Percentiles rank a stretch among this genome's conserved stretches.
Evolutionary conservation across 2,888 invertebrate species (phyloP).

Genomic region (Brassicogethes aeneus): DNA sequence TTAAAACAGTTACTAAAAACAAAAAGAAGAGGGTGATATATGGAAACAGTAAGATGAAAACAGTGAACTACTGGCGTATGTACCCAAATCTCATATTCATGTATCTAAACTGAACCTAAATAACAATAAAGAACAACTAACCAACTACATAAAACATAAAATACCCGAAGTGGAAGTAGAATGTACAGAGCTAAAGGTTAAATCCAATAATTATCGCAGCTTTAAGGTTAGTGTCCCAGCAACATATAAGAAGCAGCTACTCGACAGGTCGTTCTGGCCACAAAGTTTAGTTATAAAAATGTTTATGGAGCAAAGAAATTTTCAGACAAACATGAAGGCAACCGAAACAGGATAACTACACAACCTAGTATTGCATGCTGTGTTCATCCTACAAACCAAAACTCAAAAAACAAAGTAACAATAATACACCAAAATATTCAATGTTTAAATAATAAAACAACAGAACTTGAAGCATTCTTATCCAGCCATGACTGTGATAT

Average conservation of each 20-base stretch:
- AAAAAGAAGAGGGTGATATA: not conserved
- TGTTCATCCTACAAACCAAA: too few relatives aligned
- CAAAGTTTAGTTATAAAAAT: not conserved
- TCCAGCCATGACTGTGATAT: not conserved
- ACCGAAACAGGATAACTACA: not conserved
- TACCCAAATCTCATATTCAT: not conserved
- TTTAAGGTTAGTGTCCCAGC: not conserved
- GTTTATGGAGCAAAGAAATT: not conserved
- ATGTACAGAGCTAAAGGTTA: not conserved
- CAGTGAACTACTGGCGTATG: not conserved
- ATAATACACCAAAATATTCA: too few relatives aligned
- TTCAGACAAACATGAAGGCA: too few relatives aligned
- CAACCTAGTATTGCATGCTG: not conserved
- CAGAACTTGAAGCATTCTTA: not conserved
- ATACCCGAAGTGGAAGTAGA: not conserved
- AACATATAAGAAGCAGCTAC: not conserved
- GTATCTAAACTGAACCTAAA: not conserved
- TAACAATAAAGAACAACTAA: not conserved
- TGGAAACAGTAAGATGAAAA: not conserved
- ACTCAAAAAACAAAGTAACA: too few relatives aligned
- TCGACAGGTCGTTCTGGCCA: not conserved
- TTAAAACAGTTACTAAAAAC: too few relatives aligned
- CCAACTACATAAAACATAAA: not conserved
- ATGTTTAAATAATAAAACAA: not conserved
- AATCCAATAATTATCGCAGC: not conserved